Evolutionary conservation across 2,888 invertebrate species (phyloP), one percentile per base, ranked within the genome.

Genomic region (Drosophila antonietae): DNA sequence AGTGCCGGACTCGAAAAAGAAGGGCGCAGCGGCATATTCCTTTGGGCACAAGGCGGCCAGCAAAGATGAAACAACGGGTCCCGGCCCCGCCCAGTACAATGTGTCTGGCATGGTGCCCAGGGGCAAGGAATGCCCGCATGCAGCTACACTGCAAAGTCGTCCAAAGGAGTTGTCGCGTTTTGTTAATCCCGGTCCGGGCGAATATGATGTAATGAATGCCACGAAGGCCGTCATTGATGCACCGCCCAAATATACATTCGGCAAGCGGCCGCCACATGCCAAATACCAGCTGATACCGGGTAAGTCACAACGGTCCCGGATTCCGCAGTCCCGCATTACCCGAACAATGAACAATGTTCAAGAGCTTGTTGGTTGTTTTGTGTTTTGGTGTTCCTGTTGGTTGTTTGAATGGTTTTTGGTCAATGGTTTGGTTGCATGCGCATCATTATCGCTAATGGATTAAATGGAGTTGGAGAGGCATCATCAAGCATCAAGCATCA

Each of bases 81-180:
- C 98, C 2, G 97, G 97, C 23, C 98, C 98, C 18, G 97, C 97
- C n/a, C 95, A 96, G 75, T 98, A 98, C 93, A 97, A 97, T 92
- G 96, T 97, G 53, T 96, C 96, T 78, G 97, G 97, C 71, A 94
- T 97, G 90, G 96, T 96, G 63, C 94, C 96, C 49, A 97, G 96
- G 95, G 97, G 97, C 95, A 93, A 92, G 90, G 96, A 97, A 72
- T 95, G 94, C 64, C 96, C 96, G 12, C 96, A 96, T 8, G 95
- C 97, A 5, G 94, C 95, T 39, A 96, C 97, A 5, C 94, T 98
- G 39, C 97, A 97, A 90, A 95, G 97, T 58, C 95, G 97, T 28
- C 96, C 92, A 64, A 91, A 90, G 69, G 91, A 90, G 39, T 70
- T 85, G 46, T 72, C 84, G 2, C 76, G 76, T 23, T 92, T 95